Evolutionary conservation across 2,113 vertebrate genomes (phyloP), one percentile per base, ranked within the genome.

Genomic region (Delphinapterus leucas): DNA sequence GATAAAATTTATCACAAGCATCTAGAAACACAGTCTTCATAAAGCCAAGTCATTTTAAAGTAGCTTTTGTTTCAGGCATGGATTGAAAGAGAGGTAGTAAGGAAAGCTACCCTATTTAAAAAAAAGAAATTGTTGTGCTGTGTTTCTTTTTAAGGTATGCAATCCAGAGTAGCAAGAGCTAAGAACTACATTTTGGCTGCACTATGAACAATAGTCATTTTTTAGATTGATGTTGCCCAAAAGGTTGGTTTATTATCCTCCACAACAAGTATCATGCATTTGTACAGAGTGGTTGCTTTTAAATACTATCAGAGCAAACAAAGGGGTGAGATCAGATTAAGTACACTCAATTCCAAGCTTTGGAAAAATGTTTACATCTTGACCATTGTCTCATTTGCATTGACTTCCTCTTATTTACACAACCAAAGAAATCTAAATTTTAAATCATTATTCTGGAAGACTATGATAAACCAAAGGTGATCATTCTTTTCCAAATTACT

Each of bases 341-440:
- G 90, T 25, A 70, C 6, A 63, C 21, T 86, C 9, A 84, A 38
- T 33, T 65, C 38, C 21, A 94, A 74, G n/a, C 12, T 91, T 77
- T 82, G 5, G 28, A 31, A 31, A 85, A 47, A 80, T 68, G 23
- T 89, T 79, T 95, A 71, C 9, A 44, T 81, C 65, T 94, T 94
- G 44, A 83, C 26, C 23, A 65, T 38, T 71, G 44, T 91, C 53
- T 77, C 74, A 63, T 70, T 91, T 55, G 55, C 10, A 60, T 4
- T 63, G 81, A 91, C 18, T 90, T 95, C n/a, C n/a, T 91, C 63
- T 61, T 70, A 77, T 65, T 82, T 88, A 88, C 2, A 91, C 8
- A 88, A 82, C 36, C 15, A 93, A 96, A 77, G 2, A 83, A 71
- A 83, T 83, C 20, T 71, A 90, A 82, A 83, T 88, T 93, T 87